These are phyloP conservation scores for Strigamia transsilvanica DNA, from an alignment of 2,888 invertebrate species.

Conservation along the genomic window DNA sequence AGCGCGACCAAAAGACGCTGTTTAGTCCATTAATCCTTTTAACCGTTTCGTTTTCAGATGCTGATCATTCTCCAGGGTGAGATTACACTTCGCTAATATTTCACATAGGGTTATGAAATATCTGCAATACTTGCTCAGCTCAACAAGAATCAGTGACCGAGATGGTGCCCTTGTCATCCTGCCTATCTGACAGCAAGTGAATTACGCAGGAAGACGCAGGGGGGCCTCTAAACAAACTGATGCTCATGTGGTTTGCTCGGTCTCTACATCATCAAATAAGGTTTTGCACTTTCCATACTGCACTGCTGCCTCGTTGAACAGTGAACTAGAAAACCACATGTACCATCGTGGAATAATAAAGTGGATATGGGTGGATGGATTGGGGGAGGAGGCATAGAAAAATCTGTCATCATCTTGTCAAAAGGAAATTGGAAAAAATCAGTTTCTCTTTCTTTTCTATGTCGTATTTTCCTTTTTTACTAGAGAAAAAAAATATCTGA, in stretches of 20 bases:
- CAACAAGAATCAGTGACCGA: slow-evolving; percentile 42
- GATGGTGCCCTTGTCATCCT: slow-evolving; percentile 38
- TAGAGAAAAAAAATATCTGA: neutral
- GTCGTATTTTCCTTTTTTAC: neutral
- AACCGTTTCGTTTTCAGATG: neutral
- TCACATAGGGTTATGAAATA: neutral
- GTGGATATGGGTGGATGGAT: slow-evolving; percentile 21
- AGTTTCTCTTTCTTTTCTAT: slow-evolving; percentile 10
- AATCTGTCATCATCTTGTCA: slow-evolving; percentile 39
- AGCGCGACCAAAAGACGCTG: neutral
- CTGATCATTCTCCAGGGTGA: slow-evolving; percentile 22
- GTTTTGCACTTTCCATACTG: slow-evolving; percentile 36
- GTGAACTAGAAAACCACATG: slow-evolving; percentile 36
- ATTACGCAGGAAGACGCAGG: slow-evolving; percentile 27
- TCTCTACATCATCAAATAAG: slow-evolving; percentile 40
- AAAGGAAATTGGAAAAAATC: slow-evolving; percentile 29
- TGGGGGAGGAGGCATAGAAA: neutral
- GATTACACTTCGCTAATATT: slow-evolving; percentile 23
- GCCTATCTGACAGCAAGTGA: slow-evolving; percentile 33
- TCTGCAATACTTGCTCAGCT: slow-evolving; percentile 39
- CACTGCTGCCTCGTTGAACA: slow-evolving; percentile 34
- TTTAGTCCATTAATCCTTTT: slow-evolving; percentile 37
- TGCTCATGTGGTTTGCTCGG: slow-evolving; percentile 21
- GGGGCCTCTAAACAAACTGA: slow-evolving; percentile 34
- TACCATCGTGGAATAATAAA: slow-evolving; percentile 33